Base-by-base conservation (phyloP, 1,140 invertebrate species). In the Kradibia gibbosae region DNA sequence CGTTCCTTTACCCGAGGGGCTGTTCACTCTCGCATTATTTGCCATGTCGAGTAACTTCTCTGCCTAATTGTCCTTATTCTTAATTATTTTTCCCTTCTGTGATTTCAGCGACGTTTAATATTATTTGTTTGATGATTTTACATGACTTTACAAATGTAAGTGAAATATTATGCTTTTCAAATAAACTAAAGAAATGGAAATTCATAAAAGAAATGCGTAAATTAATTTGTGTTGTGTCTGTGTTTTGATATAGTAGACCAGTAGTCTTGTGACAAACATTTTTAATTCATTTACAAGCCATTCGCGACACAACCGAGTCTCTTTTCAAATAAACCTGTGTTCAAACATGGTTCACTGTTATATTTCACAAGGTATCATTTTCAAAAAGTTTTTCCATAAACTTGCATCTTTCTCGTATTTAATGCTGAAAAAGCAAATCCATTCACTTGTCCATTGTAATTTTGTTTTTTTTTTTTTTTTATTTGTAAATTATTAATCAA, bases 101-200 rank as follows among this genome's bases (percentile, higher is more conserved):
- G 10, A 60, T 82, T 81, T 60, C 67, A 73, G 42, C 39, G 39
- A 79, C 65, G 10, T 78, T 82, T 53, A 78, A 78, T 72, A 74
- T 17, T 65, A 39, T 67, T 39, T n/a, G 55, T 78, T 72, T 62
- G 22, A 78, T 55, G 57, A 48, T 78, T 82, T 82, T 55, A 78
- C 75, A 48, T 79, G 57, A 75, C 45, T 82, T 82, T 78, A 78
- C 71, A 75, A 67, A 78, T 82, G 81, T 82, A 82, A 78, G 48
- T 67, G 36, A 22, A 65, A 34, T 55, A 5, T 53, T 53, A 72
- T 55, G 28, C 13, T 50, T 50, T 77, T 34, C 25, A 39, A 81
- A 78, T 78, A 82, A 73, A 82, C n/a, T n/a, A 82, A 4, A 78
- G 10, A 71, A 77, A 50, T 3, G 17, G 34, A 62, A 76, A 11